Evolutionary conservation across 2,113 vertebrate genomes (phyloP), one percentile per base, ranked within the genome.

Genomic region (Reinhardtius hippoglossoides): DNA sequence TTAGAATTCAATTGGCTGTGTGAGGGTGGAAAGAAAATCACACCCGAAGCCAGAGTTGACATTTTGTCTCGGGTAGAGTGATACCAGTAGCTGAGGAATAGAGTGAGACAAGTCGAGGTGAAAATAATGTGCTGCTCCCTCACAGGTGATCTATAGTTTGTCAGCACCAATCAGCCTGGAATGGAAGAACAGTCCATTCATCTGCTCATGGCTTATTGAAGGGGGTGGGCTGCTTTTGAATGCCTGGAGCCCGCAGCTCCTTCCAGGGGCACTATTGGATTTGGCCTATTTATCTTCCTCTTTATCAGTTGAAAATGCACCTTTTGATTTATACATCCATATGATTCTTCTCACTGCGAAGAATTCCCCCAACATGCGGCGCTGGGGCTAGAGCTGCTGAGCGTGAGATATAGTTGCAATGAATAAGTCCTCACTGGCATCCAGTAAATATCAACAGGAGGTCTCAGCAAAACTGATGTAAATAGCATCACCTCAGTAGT

Each of bases 91-190:
- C 82, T 73, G 74, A 85, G 81, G 71, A 81, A 90, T 84, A 78
- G 84, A 88, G 79, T 78, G 81, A 88, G 91, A 91, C 85, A 86
- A 82, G 88, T 79, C 66, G 65, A 44, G 76, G 78, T 91, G 85
- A 91, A 13, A 91, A 93, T 92, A 85, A 84, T 84, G 73, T 75
- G 77, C 82, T 81, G 71, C 86, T 92, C 76, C 75, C 82, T 90
- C 79, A 82, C 86, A 76, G 88, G 89, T 93, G 92, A 94, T 94
- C 90, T 92, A 94, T 93, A 89, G 90, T 92, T 91, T 92, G 89
- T 92, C 91, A 90, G 88, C 86, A 78, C 87, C 90, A 89, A 91
- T 92, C 91, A 93, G 84, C 82, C 80, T 50, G 46, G 83, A 90
- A 93, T 86, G 82, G 88, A 79, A 88, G 81, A 88, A 82, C 80